Evolutionary conservation across 2,888 invertebrate genomes (phyloP).

Genomic region (Cylindroiulus punctatus): DNA sequence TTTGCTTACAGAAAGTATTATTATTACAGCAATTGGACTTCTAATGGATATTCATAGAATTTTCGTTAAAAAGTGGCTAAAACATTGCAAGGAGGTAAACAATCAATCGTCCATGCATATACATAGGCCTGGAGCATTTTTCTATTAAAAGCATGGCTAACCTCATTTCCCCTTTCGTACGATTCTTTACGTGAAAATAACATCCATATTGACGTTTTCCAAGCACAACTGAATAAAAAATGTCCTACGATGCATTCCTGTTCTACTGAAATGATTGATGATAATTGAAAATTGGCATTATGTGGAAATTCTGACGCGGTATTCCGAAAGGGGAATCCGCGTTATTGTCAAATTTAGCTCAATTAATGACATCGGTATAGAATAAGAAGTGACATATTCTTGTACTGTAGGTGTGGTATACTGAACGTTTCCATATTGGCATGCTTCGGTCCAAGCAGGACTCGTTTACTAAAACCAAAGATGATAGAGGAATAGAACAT

Average conservation of each 20-base stretch:
- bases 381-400: not conserved
- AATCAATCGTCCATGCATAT: not conserved
- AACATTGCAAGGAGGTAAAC: not conserved
- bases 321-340: not conserved
- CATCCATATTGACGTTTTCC: not conserved
- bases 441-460: too few relatives aligned
- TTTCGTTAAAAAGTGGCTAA: not conserved
- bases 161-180: not conserved
- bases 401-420: not conserved
- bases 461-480: too few relatives aligned
- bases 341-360: not conserved
- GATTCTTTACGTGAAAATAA: not conserved
- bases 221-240: not conserved
- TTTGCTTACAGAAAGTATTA: too few relatives aligned
- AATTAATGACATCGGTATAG: not conserved
- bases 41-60: too few relatives aligned
- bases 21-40: too few relatives aligned
- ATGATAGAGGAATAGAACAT: too few relatives aligned
- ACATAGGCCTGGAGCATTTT: not conserved
- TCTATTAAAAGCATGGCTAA: not conserved
- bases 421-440: not conserved
- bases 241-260: not conserved
- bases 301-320: not conserved
- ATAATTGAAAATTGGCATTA: constrained; percentile 31
- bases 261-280: constrained; percentile 26